phyloP scores from a whole-genome alignment of 2,797 vertebrate species.

The Aphelocoma californica region DNA sequence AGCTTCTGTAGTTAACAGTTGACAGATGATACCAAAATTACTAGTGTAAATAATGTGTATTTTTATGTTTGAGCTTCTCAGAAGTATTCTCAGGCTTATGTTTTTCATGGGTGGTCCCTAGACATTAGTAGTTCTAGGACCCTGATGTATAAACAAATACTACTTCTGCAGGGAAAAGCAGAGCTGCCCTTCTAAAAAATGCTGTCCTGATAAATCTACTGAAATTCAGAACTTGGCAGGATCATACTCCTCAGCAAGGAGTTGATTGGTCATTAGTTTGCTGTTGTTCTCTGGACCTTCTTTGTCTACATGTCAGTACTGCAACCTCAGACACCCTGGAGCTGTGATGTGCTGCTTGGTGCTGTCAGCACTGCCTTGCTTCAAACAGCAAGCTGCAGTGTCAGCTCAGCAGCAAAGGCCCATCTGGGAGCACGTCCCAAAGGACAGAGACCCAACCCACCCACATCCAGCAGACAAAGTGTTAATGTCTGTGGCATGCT shows the following conservation, averaged over 20 bases:
- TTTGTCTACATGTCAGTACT: not conserved
- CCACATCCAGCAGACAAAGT: not conserved
- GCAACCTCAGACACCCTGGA: not conserved
- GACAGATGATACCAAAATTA: not conserved
- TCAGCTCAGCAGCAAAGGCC: not conserved
- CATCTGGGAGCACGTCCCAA: not conserved
- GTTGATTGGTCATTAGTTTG: not conserved
- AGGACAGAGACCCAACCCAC: not conserved
- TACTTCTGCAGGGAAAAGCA: not conserved
- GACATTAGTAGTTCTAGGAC: not conserved
- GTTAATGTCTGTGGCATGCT: not conserved
- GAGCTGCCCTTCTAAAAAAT: not conserved
- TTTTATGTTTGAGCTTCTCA: not conserved
- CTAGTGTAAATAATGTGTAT: not conserved
- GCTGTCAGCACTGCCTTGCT: not conserved
- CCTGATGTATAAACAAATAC: not conserved
- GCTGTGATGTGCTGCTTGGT: not conserved
- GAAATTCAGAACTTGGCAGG: not conserved
- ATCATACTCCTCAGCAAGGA: not conserved
- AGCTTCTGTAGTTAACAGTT: conserved; percentile 7
- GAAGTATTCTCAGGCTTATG: not conserved
- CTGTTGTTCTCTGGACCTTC: not conserved
- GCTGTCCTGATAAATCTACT: not conserved
- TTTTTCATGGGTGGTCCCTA: not conserved
- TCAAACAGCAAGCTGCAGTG: rapidly evolving